These are phyloP conservation scores for Turritopsis dohrnii DNA, from an alignment of 30 jellyfish, hydroid and myxozoan species.

Conservation along the genomic window DNA sequence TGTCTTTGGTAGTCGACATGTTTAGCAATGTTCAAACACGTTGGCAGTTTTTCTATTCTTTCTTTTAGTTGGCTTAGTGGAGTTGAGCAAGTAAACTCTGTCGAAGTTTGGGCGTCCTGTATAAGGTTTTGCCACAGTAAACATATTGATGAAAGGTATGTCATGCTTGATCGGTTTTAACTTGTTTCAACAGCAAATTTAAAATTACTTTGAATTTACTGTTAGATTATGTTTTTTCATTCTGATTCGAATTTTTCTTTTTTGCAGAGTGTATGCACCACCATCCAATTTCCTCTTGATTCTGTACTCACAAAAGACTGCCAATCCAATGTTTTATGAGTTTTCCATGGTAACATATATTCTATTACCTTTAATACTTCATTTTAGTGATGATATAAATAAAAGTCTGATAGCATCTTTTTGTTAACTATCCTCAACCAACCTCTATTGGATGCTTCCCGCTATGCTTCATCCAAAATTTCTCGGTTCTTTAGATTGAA, in stretches of 20 bases:
- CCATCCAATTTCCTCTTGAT: slow-evolving; percentile 53
- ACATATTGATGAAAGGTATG: slow-evolving; percentile 63
- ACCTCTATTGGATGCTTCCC: no score
- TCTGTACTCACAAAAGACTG: slow-evolving; percentile 42
- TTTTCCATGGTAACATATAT: slow-evolving; percentile 25
- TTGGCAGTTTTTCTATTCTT: not conserved
- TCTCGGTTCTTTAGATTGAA: not conserved
- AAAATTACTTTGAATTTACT: no score
- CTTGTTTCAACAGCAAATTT: not conserved
- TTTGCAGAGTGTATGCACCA: slow-evolving; percentile 73
- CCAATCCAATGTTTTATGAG: slow-evolving; percentile 74
- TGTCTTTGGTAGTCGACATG: no score
- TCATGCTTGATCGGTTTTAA: not conserved
- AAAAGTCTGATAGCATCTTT: no score
- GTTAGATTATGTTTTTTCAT: no score
- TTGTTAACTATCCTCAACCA: no score
- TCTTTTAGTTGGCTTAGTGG: slow-evolving; percentile 81
- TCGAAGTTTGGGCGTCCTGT: slow-evolving; percentile 62
- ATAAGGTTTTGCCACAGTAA: slow-evolving; percentile 53
- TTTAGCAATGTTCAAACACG: no score
- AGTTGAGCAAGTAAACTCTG: slow-evolving; percentile 27
- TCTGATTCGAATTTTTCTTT: not conserved
- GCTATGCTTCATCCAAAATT: no score
- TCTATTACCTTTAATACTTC: no score
- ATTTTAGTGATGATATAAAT: no score